Evolutionary conservation across 2,888 invertebrate genomes (phyloP), one percentile per base, ranked within the genome.

Genomic region (Folsomia manolachei): DNA sequence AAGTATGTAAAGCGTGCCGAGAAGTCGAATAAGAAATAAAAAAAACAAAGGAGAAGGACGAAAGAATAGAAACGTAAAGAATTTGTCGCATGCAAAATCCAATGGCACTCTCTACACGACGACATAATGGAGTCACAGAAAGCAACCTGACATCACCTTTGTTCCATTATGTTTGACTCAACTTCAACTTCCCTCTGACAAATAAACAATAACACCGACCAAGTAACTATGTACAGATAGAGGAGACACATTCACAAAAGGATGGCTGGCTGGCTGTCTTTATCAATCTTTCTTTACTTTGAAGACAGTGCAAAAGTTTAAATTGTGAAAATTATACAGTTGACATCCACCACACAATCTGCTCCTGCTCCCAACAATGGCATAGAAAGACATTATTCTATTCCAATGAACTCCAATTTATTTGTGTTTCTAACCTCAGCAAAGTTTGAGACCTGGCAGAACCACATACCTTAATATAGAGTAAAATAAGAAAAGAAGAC

Each of bases 51-150:
- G 56, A 56, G 56, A 56, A n/a, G 4, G n/a, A 56, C 7, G 56
- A 19, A 18, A 56, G 21, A 56, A 56, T 56, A n/a, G 39, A 39
- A 39, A 9, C 7, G 39, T 39, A 39, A 39, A 39, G 39, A 39
- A 39, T 39, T 39, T 39, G 56, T 56, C 56, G 56, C 56, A 56
- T 56, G 56, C 56, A 56, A 56, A 56, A 56, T 56, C 56, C 21
- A 56, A 56, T 56, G 56, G 56, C 7, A n/a, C n/a, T n/a, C n/a
- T n/a, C n/a, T n/a, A n/a, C n/a, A n/a, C n/a, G n/a, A 56, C 21
- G 21, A 19, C 4, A 56, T 56, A 56, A 56, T 56, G 19, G 56
- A 56, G n/a, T n/a, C n/a, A n/a, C n/a, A n/a, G n/a, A n/a, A n/a
- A n/a, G 56, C 56, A 56, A 19, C 19, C 18, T 56, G 56, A 56